phyloP scores from a whole-genome alignment of 2,888 invertebrate genomes.

The Dinocampus coccinellae region DNA sequence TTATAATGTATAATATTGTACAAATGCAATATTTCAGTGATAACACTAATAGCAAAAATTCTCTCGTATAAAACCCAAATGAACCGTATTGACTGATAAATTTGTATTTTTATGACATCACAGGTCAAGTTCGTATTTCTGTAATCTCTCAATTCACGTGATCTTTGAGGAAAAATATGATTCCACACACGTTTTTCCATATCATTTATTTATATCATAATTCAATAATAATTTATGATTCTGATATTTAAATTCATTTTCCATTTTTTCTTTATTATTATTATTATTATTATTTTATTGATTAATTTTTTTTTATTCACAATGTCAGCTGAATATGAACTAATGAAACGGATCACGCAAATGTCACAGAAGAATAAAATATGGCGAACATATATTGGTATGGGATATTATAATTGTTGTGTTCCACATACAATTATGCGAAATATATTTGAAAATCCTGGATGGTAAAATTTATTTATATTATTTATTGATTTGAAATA shows the following conservation, averaged over 20 bases:
- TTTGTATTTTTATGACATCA: conserved; percentile 36
- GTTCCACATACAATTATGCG: conserved; percentile 95
- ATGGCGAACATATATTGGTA: conserved; percentile 97
- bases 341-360: conserved; percentile 82
- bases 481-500: not conserved
- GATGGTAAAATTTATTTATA: conserved; percentile 77
- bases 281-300: too few species aligned
- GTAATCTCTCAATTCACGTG: conserved; percentile 53
- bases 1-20: not conserved
- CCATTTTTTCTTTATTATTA: too few species aligned
- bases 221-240: too few species aligned
- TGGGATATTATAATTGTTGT: conserved; percentile 98
- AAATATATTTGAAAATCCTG: conserved; percentile 99
- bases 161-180: conserved; percentile 40
- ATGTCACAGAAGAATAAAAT: conserved; percentile 91
- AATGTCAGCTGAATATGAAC: conserved; percentile 87
- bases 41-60: not conserved
- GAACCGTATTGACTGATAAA: conserved; percentile 15
- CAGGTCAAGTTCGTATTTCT: conserved; percentile 52
- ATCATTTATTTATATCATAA: not conserved
- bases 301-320: not conserved
- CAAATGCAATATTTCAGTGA: conserved; percentile 21
- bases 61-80: not conserved
- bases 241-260: too few species aligned
- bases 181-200: conserved; percentile 36